These are phyloP conservation scores for Stichodactyla mertensii DNA, from an alignment of 64 coral and sea anemone genomes.

Conservation along the genomic window DNA sequence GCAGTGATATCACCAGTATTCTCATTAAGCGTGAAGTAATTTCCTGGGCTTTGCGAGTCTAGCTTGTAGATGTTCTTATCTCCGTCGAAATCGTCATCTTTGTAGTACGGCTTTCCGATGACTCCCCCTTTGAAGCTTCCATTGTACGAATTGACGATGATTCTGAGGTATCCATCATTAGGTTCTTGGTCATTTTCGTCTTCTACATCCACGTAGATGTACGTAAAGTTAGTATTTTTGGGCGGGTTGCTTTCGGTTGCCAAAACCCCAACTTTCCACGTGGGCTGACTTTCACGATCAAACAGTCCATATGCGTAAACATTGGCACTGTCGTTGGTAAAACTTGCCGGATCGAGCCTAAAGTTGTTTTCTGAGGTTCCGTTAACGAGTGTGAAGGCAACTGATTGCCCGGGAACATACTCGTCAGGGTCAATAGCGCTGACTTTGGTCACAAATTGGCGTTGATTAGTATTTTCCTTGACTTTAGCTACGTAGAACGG, in stretches of 20 bases:
- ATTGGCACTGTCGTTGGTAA: constrained; percentile 25
- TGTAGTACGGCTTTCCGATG: constrained; percentile 77
- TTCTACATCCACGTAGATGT: constrained; percentile 56
- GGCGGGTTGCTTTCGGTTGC: constrained; percentile 51
- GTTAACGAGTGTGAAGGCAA: constrained; percentile 44
- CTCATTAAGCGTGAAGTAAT: constrained; percentile 42
- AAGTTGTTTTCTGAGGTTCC: constrained; percentile 27
- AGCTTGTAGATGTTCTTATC: constrained; percentile 62
- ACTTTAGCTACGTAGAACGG: constrained; percentile 59
- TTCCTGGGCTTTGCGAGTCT: constrained; percentile 17
- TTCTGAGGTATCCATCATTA: constrained; percentile 43
- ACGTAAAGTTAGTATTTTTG: constrained; percentile 43
- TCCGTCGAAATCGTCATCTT: constrained; percentile 58
- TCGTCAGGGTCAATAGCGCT: constrained; percentile 72
- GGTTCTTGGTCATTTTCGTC: constrained; percentile 69
- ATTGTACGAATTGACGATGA: constrained; percentile 75
- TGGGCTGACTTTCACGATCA: constrained; percentile 30
- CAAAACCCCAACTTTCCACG: constrained; percentile 48
- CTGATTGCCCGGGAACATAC: constrained; percentile 48
- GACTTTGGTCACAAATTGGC: constrained; percentile 50
- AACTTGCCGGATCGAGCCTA: constrained; percentile 4
- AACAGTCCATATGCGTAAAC: constrained; percentile 49
- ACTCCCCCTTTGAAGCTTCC: constrained; percentile 57
- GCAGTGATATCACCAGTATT: constrained; percentile 60
- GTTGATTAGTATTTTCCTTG: constrained; percentile 32